A percentile compares a stretch with the other conserved stretches of the same genome.
phyloP scores from a whole-genome alignment of 2,113 vertebrate species.

The Suncus etruscus region DNA sequence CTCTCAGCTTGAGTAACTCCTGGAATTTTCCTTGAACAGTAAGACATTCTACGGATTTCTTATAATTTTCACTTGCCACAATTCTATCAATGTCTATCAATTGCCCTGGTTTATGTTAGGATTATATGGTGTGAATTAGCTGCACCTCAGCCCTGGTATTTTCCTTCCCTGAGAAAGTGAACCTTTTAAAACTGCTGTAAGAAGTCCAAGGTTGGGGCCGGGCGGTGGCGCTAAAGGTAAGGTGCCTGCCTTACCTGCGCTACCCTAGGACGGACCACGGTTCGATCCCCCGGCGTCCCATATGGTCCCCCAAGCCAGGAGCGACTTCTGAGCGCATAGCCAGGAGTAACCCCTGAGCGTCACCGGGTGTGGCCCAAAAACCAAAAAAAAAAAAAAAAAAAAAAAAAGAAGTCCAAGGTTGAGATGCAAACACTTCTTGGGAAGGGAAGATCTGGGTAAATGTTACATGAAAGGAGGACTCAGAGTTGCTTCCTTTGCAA shows the following conservation, averaged over 20 bases:
- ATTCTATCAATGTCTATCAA: background rate
- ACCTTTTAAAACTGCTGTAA: background rate
- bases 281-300: too few species aligned
- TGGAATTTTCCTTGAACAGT: background rate
- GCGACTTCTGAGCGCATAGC: too few species aligned
- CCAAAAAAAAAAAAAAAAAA: too few species aligned
- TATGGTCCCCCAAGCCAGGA: too few species aligned
- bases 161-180: background rate
- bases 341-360: too few species aligned
- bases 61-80: background rate
- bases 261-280: too few species aligned
- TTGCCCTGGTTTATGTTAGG: conserved; percentile 1
- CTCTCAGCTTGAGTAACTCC: background rate
- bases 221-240: too few species aligned
- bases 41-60: background rate
- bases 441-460: background rate
- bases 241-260: too few species aligned
- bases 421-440: background rate
- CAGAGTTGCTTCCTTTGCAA: background rate
- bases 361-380: too few species aligned
- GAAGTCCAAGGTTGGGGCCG: background rate
- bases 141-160: background rate
- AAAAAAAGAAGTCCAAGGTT: background rate
- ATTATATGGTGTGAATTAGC: background rate
- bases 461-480: background rate